Evolutionary conservation across 2,888 invertebrate species (phyloP).

Genomic region (Acrocyrtus sp.): DNA sequence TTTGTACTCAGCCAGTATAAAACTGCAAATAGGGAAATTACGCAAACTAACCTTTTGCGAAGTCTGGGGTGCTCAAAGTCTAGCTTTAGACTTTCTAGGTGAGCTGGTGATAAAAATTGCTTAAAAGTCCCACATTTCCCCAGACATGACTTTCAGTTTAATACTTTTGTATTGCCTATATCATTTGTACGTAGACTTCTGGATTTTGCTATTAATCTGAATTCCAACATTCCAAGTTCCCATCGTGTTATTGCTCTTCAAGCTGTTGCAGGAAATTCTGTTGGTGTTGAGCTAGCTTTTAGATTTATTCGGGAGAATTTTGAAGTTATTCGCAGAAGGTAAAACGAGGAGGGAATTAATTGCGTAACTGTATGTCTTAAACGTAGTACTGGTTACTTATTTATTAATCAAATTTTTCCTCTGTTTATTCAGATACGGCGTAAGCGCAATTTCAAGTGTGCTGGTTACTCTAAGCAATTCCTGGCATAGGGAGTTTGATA

Average conservation of each 20-base stretch:
- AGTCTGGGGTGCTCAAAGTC: constrained; percentile 55
- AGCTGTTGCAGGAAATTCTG: constrained; percentile 56
- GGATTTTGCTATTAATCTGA: constrained; percentile 37
- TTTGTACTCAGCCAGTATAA: constrained; percentile 50
- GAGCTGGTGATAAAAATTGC: background rate
- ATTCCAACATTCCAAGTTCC: constrained; percentile 28
- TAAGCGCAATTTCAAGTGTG: constrained; percentile 10
- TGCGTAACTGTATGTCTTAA: too few relatives aligned
- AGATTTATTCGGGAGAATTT: constrained; percentile 52
- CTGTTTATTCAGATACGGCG: constrained; percentile 42
- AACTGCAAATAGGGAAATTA: constrained; percentile 23
- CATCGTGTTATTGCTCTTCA: constrained; percentile 53
- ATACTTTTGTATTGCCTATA: too few relatives aligned
- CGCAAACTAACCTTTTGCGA: constrained; percentile 42
- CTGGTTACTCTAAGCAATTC: constrained; percentile 45
- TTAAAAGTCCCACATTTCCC: too few relatives aligned
- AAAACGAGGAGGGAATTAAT: too few relatives aligned
- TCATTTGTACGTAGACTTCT: constrained; percentile 45
- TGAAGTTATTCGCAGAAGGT: constrained; percentile 42
- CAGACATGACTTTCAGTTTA: too few relatives aligned
- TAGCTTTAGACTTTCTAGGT: constrained; percentile 38
- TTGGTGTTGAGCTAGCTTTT: constrained; percentile 47
- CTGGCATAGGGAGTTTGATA: constrained; percentile 36
- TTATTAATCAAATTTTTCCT: too few relatives aligned
- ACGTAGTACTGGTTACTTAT: too few relatives aligned